These are phyloP conservation scores for Drosophila repleta DNA, from an alignment of 1,140 invertebrate genomes.

Conservation along the genomic window DNA sequence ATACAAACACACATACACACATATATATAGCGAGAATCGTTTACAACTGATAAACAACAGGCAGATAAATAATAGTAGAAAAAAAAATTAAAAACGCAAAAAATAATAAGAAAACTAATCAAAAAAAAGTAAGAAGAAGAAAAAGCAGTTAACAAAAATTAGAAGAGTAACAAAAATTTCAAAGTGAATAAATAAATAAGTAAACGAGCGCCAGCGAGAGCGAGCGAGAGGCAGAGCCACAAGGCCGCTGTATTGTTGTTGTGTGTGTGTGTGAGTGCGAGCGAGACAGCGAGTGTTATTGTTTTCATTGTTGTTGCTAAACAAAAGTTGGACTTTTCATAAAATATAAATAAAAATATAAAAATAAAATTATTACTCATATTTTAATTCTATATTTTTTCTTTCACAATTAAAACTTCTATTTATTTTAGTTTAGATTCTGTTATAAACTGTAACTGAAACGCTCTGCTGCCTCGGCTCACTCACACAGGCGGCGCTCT, in stretches of 20 bases:
- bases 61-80: constrained; percentile 24
- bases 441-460: background rate
- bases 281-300: constrained; percentile 13
- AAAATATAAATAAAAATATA: background rate
- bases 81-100: constrained; percentile 32
- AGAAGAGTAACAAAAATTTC: background rate
- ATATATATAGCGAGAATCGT: background rate
- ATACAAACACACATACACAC: constrained; percentile 9
- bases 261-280: background rate
- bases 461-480: too few relatives aligned
- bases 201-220: constrained; percentile 2
- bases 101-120: constrained; percentile 9
- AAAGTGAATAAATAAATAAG: constrained; percentile 13
- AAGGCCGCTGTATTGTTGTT: constrained; percentile 36
- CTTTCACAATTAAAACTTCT: background rate
- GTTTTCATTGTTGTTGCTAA: constrained; percentile 11
- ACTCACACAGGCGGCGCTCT: constrained; percentile 14
- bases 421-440: background rate
- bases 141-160: constrained; percentile 11
- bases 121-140: constrained; percentile 1
- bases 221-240: constrained; percentile 8
- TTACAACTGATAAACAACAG: constrained; percentile 41
- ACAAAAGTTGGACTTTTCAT: background rate
- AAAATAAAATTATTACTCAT: background rate
- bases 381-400: background rate